Evolutionary conservation across 2,888 invertebrate genomes (phyloP).

Genomic region (Pseudococcus jackbeardsleyi): DNA sequence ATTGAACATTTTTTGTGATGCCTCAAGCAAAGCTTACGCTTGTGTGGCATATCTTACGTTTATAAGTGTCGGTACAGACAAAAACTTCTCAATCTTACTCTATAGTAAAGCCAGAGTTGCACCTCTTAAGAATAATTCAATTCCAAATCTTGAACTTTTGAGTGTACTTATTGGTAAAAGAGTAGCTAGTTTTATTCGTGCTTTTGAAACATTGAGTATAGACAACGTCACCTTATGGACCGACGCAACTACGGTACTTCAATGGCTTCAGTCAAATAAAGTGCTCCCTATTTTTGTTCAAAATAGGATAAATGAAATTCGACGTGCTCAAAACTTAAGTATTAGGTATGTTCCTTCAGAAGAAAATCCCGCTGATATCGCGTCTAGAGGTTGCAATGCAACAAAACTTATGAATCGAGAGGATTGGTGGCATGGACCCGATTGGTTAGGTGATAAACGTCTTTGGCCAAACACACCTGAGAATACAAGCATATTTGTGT

Average conservation of each 20-base stretch:
- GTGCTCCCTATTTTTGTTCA: background rate
- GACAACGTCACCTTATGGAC: background rate
- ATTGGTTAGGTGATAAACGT: background rate
- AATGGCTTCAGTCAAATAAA: background rate
- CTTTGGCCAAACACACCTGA: background rate
- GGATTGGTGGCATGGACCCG: background rate
- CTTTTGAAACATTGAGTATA: background rate
- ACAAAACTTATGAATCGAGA: background rate
- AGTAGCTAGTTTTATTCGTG: background rate
- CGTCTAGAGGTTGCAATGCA: background rate
- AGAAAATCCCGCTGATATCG: background rate
- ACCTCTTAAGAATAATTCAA: background rate
- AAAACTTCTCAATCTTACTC: background rate
- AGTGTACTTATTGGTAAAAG: background rate
- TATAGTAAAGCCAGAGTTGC: background rate
- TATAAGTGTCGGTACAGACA: background rate
- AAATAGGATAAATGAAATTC: background rate
- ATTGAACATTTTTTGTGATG: conserved; percentile 39
- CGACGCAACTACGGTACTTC: background rate
- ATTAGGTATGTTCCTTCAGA: background rate
- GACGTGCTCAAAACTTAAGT: background rate
- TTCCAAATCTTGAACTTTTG: background rate
- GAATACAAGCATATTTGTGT: background rate
- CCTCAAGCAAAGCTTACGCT: background rate
- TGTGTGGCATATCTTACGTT: background rate